phyloP scores from a whole-genome alignment of 2,888 invertebrate genomes.

The Itoplectis maculator region DNA sequence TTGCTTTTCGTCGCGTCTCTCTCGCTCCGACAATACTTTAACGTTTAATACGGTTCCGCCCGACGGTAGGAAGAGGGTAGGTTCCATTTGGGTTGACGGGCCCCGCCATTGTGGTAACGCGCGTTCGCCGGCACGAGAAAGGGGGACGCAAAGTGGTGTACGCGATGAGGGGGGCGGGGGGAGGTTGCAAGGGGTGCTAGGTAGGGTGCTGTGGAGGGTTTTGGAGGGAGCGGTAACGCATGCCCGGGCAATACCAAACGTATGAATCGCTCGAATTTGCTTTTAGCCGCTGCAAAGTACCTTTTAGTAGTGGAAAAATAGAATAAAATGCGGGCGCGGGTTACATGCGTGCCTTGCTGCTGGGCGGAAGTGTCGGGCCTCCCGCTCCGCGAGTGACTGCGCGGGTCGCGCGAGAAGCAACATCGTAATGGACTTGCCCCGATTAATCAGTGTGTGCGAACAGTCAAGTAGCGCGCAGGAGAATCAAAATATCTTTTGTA shows the following conservation, averaged over 20 bases:
- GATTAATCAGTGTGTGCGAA: slow-evolving; percentile 57
- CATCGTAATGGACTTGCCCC: slow-evolving; percentile 60
- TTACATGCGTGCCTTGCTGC: slow-evolving; percentile 8
- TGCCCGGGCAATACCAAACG: slow-evolving; percentile 60
- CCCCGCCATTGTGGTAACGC: slow-evolving; percentile 66
- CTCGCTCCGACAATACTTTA: slow-evolving; percentile 66
- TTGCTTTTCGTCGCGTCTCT: not conserved
- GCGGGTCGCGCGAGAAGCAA: slow-evolving; percentile 6
- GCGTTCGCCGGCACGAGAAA: slow-evolving; percentile 51
- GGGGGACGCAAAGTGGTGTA: slow-evolving; percentile 68
- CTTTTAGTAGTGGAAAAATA: slow-evolving; percentile 68
- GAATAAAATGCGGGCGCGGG: slow-evolving; percentile 60
- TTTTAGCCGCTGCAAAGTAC: slow-evolving; percentile 68
- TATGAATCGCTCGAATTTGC: slow-evolving; percentile 67
- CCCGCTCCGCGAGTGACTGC: slow-evolving; percentile 30
- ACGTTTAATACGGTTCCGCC: slow-evolving; percentile 66
- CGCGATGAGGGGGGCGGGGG: slow-evolving; percentile 35
- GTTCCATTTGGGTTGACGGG: slow-evolving; percentile 61
- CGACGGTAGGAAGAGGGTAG: slow-evolving; percentile 49
- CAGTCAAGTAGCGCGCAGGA: slow-evolving; percentile 58
- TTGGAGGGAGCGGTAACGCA: slow-evolving; percentile 43
- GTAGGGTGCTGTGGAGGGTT: too few species aligned
- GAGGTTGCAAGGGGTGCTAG: too few species aligned
- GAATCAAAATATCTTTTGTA: slow-evolving; percentile 51
- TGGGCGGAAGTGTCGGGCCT: slow-evolving; percentile 16